Conservation (phyloP, 2,888 invertebrate species). For the Ormyrus labotus region DNA sequence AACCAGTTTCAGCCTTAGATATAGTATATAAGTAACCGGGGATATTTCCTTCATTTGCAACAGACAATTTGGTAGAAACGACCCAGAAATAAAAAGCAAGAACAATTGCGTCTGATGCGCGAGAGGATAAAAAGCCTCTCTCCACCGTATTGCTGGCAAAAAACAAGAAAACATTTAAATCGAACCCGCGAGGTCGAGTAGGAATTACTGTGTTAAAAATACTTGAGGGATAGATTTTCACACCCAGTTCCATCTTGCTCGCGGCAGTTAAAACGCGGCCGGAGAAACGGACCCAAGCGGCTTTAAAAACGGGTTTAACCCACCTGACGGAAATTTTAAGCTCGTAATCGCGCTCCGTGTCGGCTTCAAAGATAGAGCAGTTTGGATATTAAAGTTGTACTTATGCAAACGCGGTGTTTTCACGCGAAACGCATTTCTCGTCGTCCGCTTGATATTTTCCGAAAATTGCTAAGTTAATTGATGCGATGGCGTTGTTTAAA, state of each 20-base stretch:
- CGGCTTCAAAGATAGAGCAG: background rate
- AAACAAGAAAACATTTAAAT: constrained; percentile 22
- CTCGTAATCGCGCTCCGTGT: background rate
- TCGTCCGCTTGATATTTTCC: background rate
- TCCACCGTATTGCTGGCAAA: background rate
- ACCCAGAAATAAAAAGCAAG: constrained; percentile 11
- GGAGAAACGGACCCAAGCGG: background rate
- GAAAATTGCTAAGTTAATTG: background rate
- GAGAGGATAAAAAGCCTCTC: constrained; percentile 8
- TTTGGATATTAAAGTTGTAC: too few species aligned
- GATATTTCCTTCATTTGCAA: too few species aligned
- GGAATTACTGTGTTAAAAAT: constrained; percentile 19
- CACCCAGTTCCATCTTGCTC: background rate
- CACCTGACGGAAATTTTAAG: background rate
- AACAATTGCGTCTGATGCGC: constrained; percentile 45
- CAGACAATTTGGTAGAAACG: background rate
- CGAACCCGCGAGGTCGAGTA: constrained; percentile 31
- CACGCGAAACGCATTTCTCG: background rate
- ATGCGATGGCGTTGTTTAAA: background rate
- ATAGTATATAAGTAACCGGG: too few species aligned
- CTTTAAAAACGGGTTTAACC: background rate
- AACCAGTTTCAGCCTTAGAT: background rate
- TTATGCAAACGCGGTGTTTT: too few species aligned
- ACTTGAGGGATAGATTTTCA: constrained; percentile 11
- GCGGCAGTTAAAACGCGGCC: background rate